phyloP scores from a whole-genome alignment of 2,113 vertebrate species.

The Sander vitreus region DNA sequence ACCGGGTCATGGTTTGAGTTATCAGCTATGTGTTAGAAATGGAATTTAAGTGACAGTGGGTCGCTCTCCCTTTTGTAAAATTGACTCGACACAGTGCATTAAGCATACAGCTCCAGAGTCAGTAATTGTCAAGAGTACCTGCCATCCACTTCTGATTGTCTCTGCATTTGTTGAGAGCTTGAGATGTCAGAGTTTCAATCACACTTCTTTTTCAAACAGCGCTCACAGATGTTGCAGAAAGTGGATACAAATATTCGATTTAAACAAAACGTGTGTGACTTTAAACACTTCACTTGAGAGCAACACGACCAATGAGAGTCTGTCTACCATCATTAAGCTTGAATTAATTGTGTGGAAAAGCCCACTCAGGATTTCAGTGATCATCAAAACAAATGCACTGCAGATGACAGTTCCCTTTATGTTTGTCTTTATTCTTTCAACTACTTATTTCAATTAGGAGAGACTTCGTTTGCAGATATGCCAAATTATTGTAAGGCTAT shows the following conservation, averaged over 20 bases:
- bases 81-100: conserved; percentile 12
- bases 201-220: not conserved
- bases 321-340: not conserved
- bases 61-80: conserved; percentile 4
- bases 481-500: no score
- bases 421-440: not conserved
- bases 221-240: not conserved
- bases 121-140: conserved; percentile 25
- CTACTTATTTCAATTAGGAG: no score
- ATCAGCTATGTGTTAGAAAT: conserved; percentile 32
- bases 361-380: not conserved
- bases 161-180: conserved; percentile 21
- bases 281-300: not conserved
- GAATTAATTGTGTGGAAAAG: not conserved
- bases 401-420: not conserved
- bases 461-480: no score
- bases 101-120: conserved; percentile 1
- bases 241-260: not conserved
- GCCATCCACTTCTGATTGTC: conserved; percentile 10
- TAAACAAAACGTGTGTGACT: not conserved
- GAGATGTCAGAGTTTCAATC: conserved; percentile 9
- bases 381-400: not conserved
- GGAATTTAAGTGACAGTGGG: conserved; percentile 16
- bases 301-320: not conserved
- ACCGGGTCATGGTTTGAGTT: conserved; percentile 15